A percentile compares a stretch with the other conserved stretches of the same genome.
phyloP scores from a whole-genome alignment of 2,113 vertebrate species.

The Microcebus lehilahytsara region DNA sequence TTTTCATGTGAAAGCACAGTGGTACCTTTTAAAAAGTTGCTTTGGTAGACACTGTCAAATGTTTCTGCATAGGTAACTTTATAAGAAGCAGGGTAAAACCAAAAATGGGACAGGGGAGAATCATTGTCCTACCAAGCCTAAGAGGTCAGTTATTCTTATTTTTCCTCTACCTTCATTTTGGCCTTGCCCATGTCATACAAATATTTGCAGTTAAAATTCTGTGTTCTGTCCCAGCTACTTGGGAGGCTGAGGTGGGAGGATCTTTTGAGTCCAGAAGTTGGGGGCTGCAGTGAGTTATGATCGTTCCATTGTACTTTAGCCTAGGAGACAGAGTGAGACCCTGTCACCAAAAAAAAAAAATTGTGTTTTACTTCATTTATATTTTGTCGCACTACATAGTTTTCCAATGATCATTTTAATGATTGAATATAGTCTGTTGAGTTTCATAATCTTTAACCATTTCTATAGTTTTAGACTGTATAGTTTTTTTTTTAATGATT shows the following conservation, averaged over 20 bases:
- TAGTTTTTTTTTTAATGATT: not conserved
- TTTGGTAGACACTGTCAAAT: not conserved
- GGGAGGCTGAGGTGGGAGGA: no score
- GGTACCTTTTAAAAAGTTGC: not conserved
- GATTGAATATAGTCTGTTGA: not conserved
- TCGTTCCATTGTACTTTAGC: no score
- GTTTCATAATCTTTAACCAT: constrained; percentile 8
- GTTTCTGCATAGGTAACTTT: not conserved
- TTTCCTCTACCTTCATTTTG: not conserved
- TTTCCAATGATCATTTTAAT: constrained; percentile 39
- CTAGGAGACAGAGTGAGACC: no score
- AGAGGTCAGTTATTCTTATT: not conserved
- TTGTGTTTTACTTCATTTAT: not conserved
- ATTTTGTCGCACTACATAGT: not conserved
- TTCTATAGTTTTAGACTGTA: not conserved
- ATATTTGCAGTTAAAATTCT: not conserved
- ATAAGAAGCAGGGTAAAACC: not conserved
- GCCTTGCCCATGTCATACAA: not conserved
- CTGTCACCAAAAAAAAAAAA: no score
- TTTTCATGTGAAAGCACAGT: not conserved
- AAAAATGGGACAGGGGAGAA: not conserved
- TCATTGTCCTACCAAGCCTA: not conserved
- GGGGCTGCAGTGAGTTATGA: no score
- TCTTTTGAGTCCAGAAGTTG: no score
- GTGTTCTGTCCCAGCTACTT: no score